A percentile compares a stretch with the other conserved stretches of the same genome.
phyloP scores from a whole-genome alignment of 2,113 vertebrate genomes.

The Gymnobelideus leadbeateri region DNA sequence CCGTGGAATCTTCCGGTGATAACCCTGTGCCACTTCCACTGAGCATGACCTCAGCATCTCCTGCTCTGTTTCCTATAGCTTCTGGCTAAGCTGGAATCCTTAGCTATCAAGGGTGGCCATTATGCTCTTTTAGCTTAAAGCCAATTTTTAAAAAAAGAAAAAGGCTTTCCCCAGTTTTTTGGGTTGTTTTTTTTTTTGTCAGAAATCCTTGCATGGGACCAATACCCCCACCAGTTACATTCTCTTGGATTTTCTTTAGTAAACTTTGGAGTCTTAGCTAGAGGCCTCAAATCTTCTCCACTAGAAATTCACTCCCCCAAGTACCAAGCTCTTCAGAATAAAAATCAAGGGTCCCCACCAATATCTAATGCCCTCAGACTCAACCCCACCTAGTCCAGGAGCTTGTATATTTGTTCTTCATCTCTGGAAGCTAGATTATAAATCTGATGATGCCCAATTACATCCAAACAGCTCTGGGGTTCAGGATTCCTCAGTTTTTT shows the following conservation, averaged over 20 bases:
- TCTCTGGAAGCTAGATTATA: not conserved
- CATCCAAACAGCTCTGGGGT: not conserved
- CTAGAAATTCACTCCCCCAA: not conserved
- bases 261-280: not conserved
- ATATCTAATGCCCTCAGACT: not conserved
- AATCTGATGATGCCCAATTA: not conserved
- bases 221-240: not conserved
- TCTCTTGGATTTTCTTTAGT: not conserved
- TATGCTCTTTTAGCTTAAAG: not conserved
- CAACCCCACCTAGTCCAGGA: not conserved
- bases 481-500: not conserved
- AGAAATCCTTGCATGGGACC: not conserved
- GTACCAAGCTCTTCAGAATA: not conserved
- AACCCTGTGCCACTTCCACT: too few species aligned
- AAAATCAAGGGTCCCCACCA: not conserved
- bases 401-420: too few species aligned
- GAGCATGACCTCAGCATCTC: not conserved
- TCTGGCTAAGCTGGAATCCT: not conserved
- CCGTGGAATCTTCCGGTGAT: too few species aligned
- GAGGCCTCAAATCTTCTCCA: not conserved
- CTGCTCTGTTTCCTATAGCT: not conserved
- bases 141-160: not conserved
- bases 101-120: not conserved
- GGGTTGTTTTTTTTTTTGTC: too few species aligned
- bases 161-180: not conserved